Evolutionary conservation across 2,797 vertebrate genomes (phyloP).

Genomic region (Nyctibius grandis): DNA sequence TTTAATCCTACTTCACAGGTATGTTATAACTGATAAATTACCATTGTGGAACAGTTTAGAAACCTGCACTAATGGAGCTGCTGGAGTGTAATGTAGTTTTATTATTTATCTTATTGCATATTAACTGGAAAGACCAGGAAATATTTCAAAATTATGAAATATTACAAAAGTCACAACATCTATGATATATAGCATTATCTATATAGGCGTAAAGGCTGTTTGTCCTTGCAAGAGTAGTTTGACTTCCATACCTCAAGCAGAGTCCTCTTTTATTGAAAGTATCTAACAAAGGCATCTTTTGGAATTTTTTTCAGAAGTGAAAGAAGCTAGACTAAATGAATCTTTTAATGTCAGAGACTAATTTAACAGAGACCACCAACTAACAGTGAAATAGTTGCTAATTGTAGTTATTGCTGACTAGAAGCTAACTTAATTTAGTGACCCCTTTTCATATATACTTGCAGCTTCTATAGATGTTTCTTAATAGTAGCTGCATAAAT

Average conservation of each 20-base stretch:
- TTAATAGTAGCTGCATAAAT: not conserved
- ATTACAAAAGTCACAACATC: not conserved
- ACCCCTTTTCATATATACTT: not conserved
- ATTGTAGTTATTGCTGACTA: not conserved
- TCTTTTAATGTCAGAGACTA: not conserved
- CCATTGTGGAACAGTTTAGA: not conserved
- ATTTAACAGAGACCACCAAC: not conserved
- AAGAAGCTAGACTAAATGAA: not conserved
- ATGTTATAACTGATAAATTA: not conserved
- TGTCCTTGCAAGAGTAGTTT: not conserved
- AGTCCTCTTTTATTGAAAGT: not conserved
- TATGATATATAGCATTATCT: not conserved
- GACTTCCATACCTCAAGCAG: not conserved
- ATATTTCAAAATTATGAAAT: not conserved
- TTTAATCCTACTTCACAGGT: not conserved
- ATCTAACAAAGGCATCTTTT: not conserved
- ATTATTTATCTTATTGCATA: not conserved
- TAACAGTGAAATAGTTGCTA: not conserved
- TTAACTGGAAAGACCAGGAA: not conserved
- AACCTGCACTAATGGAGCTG: not conserved
- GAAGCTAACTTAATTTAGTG: not conserved
- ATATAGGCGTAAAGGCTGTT: not conserved
- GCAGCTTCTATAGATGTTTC: not conserved
- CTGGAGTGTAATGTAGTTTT: not conserved
- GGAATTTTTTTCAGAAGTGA: not conserved